Evolutionary conservation across 2,113 vertebrate species (phyloP), one percentile per base, ranked within the genome.

Genomic region (Corydoras maculifer): DNA sequence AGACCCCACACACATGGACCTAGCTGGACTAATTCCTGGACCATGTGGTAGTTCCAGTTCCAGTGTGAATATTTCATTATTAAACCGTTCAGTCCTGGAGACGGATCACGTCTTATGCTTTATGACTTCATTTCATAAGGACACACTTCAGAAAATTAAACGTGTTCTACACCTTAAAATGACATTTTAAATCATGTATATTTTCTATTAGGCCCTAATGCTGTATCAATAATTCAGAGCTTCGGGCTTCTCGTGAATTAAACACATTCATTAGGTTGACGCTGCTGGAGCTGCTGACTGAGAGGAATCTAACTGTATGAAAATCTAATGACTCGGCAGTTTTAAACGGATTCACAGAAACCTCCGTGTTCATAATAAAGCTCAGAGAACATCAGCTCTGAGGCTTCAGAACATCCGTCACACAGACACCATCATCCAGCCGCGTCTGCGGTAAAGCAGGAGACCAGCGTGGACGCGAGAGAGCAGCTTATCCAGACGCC

Each of bases 391-490:
- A 10, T 54, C 65, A 66, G 65, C 65, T 30, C 11, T 35, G 29
- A 73, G 29, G 9, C 30, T 14, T 53, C 10, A 61, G 10, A 3
- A 11, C 31, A 68, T 11, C 13, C 31, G 58, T 50, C 63, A 31
- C 32, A 65, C 30, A 71, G 65, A 66, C 15, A 65, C 15, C 65
- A 71, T 66, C 10, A n/a, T 18, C 1, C n/a, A 48, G 14, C 51
- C 10, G 72, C 59, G 60, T 35, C 59, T 9, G 35, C 58, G 49
- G 5, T 35, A 72, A 63, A 63, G n/a, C n/a, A n/a, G n/a, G n/a
- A n/a, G n/a, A n/a, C 68, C 59, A 61, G 59, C 50, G 35, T 8
- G 35, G 35, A 43, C 35, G 35, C 7, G 35, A 35, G n/a, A n/a
- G 61, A 3, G 58, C 30, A 29, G 54, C 15, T 61, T 68, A 68